A percentile compares a stretch with the other conserved stretches of the same genome.
Evolutionary conservation across 2,113 vertebrate genomes (phyloP).

Genomic region (Lophotis ruficrista): DNA sequence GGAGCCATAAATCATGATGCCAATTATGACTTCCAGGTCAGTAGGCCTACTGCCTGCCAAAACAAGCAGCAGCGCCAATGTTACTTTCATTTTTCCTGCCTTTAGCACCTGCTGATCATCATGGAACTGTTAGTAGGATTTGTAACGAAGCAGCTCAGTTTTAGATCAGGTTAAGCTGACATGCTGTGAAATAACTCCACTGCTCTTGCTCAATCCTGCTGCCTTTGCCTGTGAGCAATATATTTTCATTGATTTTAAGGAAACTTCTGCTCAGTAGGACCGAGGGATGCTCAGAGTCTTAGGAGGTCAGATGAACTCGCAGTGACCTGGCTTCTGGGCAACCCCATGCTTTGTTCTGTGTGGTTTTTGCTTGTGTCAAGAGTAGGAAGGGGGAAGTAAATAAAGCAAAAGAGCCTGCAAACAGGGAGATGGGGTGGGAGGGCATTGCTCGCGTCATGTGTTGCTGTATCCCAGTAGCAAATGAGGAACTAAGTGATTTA

Average conservation of each 20-base stretch:
- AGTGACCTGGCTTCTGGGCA: not conserved
- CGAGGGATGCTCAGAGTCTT: not conserved
- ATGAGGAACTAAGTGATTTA: not conserved
- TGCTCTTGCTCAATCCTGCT: not conserved
- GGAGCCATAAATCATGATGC: conserved; percentile 90
- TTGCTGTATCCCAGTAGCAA: not conserved
- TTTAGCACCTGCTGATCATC: not conserved
- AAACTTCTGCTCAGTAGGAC: not conserved
- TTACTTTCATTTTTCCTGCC: not conserved
- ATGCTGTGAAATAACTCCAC: not conserved
- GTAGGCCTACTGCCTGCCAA: not conserved
- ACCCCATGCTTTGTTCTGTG: not conserved
- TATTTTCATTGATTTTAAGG: not conserved
- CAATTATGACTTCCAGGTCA: conserved; percentile 94
- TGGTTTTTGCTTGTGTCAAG: not conserved
- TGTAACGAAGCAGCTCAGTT: not conserved
- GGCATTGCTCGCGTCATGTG: not conserved
- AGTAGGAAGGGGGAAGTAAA: not conserved
- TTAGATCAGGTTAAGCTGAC: not conserved
- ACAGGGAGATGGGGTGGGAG: not conserved
- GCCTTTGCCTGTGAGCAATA: not conserved
- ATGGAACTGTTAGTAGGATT: not conserved
- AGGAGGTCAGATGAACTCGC: not conserved
- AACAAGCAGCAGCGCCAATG: not conserved
- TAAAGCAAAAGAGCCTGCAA: not conserved